Evolutionary conservation across 2,113 vertebrate genomes (phyloP), one percentile per base, ranked within the genome.

Genomic region (Ascaphus truei): DNA sequence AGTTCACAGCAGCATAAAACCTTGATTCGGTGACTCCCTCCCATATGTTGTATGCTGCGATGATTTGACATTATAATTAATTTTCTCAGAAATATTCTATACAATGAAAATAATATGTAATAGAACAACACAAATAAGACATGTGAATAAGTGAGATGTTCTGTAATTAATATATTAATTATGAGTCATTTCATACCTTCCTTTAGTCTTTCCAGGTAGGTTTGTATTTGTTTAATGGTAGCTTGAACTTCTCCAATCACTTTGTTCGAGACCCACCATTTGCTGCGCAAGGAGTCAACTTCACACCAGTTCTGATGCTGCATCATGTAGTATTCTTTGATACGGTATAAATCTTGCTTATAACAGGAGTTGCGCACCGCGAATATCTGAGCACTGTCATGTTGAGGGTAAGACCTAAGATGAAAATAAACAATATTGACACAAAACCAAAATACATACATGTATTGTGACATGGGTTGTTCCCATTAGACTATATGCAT

Each of bases 241-340:
- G 58, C 62, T 73, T 85, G 84, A 72, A 90, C 66, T 39, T 93
- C 86, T 50, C 88, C 83, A 37, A 85, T 45, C 63, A 94, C 72
- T 56, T 75, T 84, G 60, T 86, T 87, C 90, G 89, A 94, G 4
- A 96, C 79, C 89, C 86, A 95, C 96, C 96, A 99, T 78, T 92
- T 94, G 86, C 90, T 98, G 60, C 81, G 89, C 34, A 56, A 60
- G 16, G 85, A 94, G 73, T 95, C 81, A 48, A 95, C 79, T 31
- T 78, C 72, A 60, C 86, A 86, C 93, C 92, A 96, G 83, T 98
- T 99, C 77, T 92, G 92, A 80, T 90, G 90, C 26, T 95, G 86
- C 34, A 79, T 66, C 55, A 84, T 79, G 43, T 93, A 96, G 67
- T 89, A 87, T 31, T 81, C 74, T 72, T 84, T 91, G 31, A 96